Base-by-base conservation (phyloP, 2,888 invertebrate genomes). In the Agrochola circellaris region DNA sequence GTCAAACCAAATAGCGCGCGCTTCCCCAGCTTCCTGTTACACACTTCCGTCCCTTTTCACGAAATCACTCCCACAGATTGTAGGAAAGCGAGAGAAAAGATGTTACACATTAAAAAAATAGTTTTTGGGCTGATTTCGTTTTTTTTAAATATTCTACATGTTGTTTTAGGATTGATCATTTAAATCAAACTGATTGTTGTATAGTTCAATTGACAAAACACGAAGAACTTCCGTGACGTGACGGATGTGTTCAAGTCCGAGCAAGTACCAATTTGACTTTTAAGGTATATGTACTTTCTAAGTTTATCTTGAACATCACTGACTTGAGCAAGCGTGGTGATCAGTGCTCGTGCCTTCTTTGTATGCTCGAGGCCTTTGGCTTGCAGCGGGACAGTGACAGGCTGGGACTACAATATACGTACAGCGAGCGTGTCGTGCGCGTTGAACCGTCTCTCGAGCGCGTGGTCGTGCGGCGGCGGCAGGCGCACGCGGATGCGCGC, bases 401-500 rank as follows among this genome's bases (percentile, higher is more conserved):
- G 17, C 6, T 7, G 11, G n/a, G 26, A 20, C 17, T 0, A 30
- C 13, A 65, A 9, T n/a, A 67, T 68, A 42, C 82, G 82, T 71
- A 95, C 95, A 77, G 93, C 90, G 77, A 95, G 93, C 82, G 94
- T 93, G 89, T 96, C 96, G 70, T 90, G 82, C 26, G 92, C 91
- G 88, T 92, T 85, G 96, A 99, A 99, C 90, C 98, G 97, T 58
- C 99, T 97, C 92, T 98, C 98, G 79, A 99, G 95, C 89, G 97
- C 97, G 87, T 97, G 97, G 69, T 98, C 98, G 87, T 98, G 98
- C 62, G 99, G 99, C 85, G 98, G 97, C 73, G 99, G 99, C 89
- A 98, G 97, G 45, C 99, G 97, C 84, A 99, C 97, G 84, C 99
- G 97, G 89, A 99, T 98, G 94, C 98, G 98, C 68, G 98, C 97